A percentile compares a stretch with the other conserved stretches of the same genome.
Evolutionary conservation across 2,113 vertebrate species (phyloP).

Genomic region (Cnemophilus loriae): DNA sequence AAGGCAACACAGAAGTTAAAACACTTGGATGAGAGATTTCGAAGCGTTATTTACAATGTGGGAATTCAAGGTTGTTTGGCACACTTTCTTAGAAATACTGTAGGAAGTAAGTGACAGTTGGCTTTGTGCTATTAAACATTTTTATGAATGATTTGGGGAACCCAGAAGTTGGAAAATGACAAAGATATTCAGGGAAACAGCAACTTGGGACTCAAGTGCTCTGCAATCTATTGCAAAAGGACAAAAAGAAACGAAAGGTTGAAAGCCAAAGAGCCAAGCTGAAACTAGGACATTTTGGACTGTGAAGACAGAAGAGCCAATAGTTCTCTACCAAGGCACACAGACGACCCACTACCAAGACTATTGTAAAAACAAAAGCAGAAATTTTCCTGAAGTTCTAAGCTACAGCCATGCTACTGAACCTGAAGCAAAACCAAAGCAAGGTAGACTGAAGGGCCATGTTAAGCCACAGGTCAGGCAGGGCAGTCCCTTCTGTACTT

Average conservation of each 20-base stretch:
- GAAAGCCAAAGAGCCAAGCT: background rate
- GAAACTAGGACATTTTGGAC: background rate
- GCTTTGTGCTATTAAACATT: background rate
- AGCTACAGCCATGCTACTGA: background rate
- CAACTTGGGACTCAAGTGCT: background rate
- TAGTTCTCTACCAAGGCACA: background rate
- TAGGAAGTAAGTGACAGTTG: constrained; percentile 16
- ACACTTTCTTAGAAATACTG: background rate
- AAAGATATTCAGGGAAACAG: background rate
- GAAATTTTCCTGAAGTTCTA: background rate
- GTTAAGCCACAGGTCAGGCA: background rate
- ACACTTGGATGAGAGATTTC: background rate
- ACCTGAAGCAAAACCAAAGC: background rate
- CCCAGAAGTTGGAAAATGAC: background rate
- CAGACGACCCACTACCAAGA: background rate
- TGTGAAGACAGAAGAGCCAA: background rate
- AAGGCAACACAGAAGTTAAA: background rate
- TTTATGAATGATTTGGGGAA: background rate
- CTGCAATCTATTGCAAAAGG: background rate
- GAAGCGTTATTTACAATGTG: background rate
- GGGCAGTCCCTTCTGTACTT: background rate
- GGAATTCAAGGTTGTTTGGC: background rate
- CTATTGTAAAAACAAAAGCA: background rate
- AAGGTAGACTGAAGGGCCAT: background rate
- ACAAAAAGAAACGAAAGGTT: background rate